Base-by-base conservation (phyloP, 2,797 vertebrate genomes). In the Balearica regulorum region DNA sequence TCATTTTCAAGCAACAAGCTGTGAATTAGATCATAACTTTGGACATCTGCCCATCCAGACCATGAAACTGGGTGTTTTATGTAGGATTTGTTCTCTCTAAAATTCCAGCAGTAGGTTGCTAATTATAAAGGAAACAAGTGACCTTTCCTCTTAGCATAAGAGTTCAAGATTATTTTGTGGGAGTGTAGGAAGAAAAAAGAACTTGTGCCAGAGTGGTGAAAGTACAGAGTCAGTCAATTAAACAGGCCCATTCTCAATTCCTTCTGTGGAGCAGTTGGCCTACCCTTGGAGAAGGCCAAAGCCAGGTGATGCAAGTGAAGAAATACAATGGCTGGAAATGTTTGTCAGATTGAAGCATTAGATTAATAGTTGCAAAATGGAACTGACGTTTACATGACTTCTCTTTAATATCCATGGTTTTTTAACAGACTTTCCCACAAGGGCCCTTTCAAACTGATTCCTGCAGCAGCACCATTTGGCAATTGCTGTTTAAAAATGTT, bases 51-150 rank as follows among this genome's bases (percentile, higher is more conserved):
- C 69, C 49, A 76, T 64, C 53, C 75, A 90, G 73, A 64, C 15
- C 22, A 76, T 33, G 71, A 84, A 88, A 84, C 13, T 29, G 24
- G 5, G 44, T 83, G 57, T 68, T 95, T 92, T 71, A 89, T 54
- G 46, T 35, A 70, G 53, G 19, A 39, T 68, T 83, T 46, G 29
- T 48, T 94, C 82, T 82, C 39, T 60, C 53, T 61, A 46, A 93
- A 88, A 84, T 87, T 83, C 80, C 88, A 86, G 39, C n/a, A 64
- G 58, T 57, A 83, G n/a, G 28, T 81, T 92, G 75, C n/a, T 96
- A 79, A 93, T 54, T 83, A 62, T 76, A 85, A 85, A 66, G 39
- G 58, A 87, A 93, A 46, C 9, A 70, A 83, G 25, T 68, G 41
- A 87, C 64, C 57, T 89, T 75, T 19, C 31, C 13, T 57, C 9